These are phyloP conservation scores for Panthera uncia DNA, from an alignment of 2,113 vertebrate species.

Conservation along the genomic window DNA sequence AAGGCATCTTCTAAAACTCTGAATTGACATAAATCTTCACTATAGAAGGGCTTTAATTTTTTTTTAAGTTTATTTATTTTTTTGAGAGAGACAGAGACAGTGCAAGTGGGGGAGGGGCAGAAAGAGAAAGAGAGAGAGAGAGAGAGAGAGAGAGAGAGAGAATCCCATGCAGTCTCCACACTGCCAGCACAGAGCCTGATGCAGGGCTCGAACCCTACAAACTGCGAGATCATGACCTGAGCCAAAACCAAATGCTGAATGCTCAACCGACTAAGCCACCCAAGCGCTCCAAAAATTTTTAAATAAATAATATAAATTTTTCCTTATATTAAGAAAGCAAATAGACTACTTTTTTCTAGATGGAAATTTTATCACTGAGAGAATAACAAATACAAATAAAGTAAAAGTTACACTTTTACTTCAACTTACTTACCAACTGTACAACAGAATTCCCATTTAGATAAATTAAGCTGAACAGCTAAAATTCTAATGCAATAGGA, in stretches of 20 bases:
- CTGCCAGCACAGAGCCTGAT: too few relatives aligned
- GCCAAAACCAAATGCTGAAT: too few relatives aligned
- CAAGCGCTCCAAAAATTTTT: not conserved
- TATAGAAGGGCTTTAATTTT: not conserved
- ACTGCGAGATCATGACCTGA: too few relatives aligned
- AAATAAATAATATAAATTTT: not conserved
- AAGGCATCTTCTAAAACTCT: not conserved
- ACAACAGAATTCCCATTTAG: not conserved
- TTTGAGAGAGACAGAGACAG: too few relatives aligned
- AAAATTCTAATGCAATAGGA: not conserved
- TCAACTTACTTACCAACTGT: not conserved
- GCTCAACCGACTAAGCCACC: too few relatives aligned
- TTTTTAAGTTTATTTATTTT: too few relatives aligned
- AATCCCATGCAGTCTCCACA: too few relatives aligned
- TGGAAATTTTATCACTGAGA: slow-evolving; percentile 14
- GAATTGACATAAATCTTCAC: not conserved
- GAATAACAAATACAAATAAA: not conserved
- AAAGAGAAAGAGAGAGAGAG: too few relatives aligned
- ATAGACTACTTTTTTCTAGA: not conserved
- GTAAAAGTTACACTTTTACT: not conserved
- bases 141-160: too few relatives aligned
- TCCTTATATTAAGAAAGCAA: slow-evolving; percentile 1
- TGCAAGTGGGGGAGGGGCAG: too few relatives aligned
- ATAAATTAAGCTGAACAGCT: not conserved
- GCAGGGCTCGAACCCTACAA: too few relatives aligned